Percentiles rank a stretch among this genome's conserved stretches.
Conservation (phyloP, 1,140 invertebrate species). For the Galleria mellonella region DNA sequence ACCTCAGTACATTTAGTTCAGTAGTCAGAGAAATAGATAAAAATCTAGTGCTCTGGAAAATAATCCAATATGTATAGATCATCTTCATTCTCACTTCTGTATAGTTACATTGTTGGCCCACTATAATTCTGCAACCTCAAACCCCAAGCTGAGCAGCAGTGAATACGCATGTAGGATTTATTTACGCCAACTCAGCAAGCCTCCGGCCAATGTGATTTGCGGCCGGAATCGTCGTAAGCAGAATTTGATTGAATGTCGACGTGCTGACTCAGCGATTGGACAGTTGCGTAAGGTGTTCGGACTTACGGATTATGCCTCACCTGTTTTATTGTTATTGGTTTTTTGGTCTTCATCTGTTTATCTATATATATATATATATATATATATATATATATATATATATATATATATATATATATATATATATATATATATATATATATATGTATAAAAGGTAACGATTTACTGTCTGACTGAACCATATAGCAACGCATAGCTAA, state of each 20-base stretch:
- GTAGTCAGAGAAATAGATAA: too few species aligned
- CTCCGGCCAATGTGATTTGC: conserved; percentile 23
- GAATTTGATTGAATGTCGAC: conserved; percentile 27
- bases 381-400: too few species aligned
- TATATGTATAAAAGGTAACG: too few species aligned
- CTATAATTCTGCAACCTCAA: too few species aligned
- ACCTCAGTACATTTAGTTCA: too few species aligned
- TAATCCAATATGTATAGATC: conserved; percentile 9
- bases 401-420: too few species aligned
- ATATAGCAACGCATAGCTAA: too few species aligned
- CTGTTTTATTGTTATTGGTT: background rate
- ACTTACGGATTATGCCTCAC: background rate
- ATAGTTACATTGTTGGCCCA: conserved; percentile 5
- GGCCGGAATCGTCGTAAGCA: conserved; percentile 21
- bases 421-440: too few species aligned
- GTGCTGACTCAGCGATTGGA: conserved; percentile 10
- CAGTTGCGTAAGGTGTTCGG: conserved; percentile 2
- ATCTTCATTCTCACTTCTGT: conserved; percentile 22
- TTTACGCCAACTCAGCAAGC: conserved; percentile 7
- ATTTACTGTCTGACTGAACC: too few species aligned
- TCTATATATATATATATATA: too few species aligned
- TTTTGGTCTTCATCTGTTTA: too few species aligned
- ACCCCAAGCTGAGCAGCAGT: background rate
- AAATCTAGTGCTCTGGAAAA: too few species aligned
- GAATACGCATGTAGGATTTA: conserved; percentile 13